phyloP scores from a whole-genome alignment of 2,888 invertebrate genomes.

The Synergus umbraculus region DNA sequence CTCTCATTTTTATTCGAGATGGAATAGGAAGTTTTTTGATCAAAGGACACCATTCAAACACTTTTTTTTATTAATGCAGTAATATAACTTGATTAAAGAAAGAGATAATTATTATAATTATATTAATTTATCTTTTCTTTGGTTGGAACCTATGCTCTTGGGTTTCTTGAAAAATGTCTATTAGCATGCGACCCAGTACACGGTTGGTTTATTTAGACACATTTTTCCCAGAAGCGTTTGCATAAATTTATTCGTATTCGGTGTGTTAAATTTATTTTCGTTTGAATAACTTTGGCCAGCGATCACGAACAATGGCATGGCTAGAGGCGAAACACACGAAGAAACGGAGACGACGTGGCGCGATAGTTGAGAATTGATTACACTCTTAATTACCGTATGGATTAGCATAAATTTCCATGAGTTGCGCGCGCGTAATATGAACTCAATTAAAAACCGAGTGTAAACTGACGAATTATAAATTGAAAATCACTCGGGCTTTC shows the following conservation, averaged over 20 bases:
- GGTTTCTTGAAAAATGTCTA: slow-evolving; percentile 1
- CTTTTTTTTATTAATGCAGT: too few relatives aligned
- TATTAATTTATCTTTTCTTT: neutral
- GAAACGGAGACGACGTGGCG: slow-evolving; percentile 46
- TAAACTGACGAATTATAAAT: slow-evolving; percentile 62
- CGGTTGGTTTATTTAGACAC: slow-evolving; percentile 7
- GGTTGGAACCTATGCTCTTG: neutral
- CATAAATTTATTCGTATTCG: slow-evolving; percentile 24
- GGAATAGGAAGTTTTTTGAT: too few relatives aligned
- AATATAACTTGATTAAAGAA: neutral
- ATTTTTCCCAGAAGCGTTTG: slow-evolving; percentile 28
- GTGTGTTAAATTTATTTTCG: slow-evolving; percentile 28
- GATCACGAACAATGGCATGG: slow-evolving; percentile 42
- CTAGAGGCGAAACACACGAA: slow-evolving; percentile 48
- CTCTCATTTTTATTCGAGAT: too few relatives aligned
- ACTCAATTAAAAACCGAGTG: slow-evolving; percentile 52
- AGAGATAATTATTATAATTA: neutral
- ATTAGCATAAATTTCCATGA: slow-evolving; percentile 69
- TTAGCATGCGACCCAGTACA: slow-evolving; percentile 9
- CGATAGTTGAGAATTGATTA: slow-evolving; percentile 67
- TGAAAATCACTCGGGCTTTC: slow-evolving; percentile 56
- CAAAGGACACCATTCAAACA: too few relatives aligned
- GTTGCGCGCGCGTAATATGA: slow-evolving; percentile 45
- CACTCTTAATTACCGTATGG: slow-evolving; percentile 64
- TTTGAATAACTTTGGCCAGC: slow-evolving; percentile 42